phyloP scores from a whole-genome alignment of 1,140 invertebrate genomes.

The Plodia interpunctella region DNA sequence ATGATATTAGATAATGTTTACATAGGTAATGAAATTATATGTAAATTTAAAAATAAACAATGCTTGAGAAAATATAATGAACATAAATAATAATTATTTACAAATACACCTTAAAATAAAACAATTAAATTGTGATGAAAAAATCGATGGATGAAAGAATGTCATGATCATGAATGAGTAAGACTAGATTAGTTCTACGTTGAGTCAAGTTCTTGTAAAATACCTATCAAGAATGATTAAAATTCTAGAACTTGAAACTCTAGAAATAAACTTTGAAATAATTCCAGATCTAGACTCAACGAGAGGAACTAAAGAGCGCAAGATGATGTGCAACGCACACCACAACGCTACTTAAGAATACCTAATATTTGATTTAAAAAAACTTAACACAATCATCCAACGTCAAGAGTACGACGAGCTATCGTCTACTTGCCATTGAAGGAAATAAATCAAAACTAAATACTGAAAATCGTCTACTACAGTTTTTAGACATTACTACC shows the following conservation, averaged over 20 bases:
- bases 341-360: slow-evolving; percentile 33
- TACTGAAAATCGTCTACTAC: background rate
- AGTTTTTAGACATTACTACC: background rate
- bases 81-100: slow-evolving; percentile 18
- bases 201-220: slow-evolving; percentile 38
- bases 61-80: slow-evolving; percentile 8
- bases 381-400: slow-evolving; percentile 32
- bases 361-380: slow-evolving; percentile 30
- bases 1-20: slow-evolving; percentile 12
- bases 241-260: no score
- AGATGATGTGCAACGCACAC: slow-evolving; percentile 46
- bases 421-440: slow-evolving; percentile 11
- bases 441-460: slow-evolving; percentile 3
- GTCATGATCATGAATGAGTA: slow-evolving; percentile 31
- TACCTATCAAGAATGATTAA: background rate
- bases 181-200: slow-evolving; percentile 72
- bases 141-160: background rate
- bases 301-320: slow-evolving; percentile 61
- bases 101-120: slow-evolving; percentile 3
- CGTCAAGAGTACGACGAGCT: background rate
- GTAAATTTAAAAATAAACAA: no score
- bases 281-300: slow-evolving; percentile 53
- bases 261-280: slow-evolving; percentile 7
- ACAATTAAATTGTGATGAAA: slow-evolving; percentile 2
- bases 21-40: no score